Base-by-base conservation (phyloP, 1,140 invertebrate species). In the Propsilocerus akamusi region DNA sequence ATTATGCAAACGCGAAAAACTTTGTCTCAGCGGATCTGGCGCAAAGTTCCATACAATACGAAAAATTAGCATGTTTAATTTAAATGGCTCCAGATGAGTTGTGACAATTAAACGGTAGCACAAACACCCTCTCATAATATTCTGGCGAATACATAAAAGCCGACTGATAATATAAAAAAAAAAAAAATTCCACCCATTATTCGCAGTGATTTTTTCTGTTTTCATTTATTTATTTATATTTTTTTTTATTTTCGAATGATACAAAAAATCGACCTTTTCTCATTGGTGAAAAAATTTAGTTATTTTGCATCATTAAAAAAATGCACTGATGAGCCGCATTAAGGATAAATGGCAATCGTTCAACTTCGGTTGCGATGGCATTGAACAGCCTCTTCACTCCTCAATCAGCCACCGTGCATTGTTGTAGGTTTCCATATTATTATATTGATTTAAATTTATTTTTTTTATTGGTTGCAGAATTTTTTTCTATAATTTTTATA, bases 401-500 rank as follows among this genome's bases (percentile, higher is more conserved):
- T 7, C 17, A 17, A 20, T 8, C 34, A 20, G 17, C 34, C 22
- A n/a, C n/a, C 34, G 22, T 41, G 17, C 34, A 8, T 41, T n/a
- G 17, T 20, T 37, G 22, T 41, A 41, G 34, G 34, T 20, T 41
- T 41, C 22, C 22, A 41, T 41, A 41, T 41, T 41, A 41, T 41
- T 41, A 41, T 41, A 41, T 41, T 41, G 34, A 41, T 41, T 41
- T 41, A 41, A 41, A 41, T 41, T 30, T 41, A 20, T 20, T 41
- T 41, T 41, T 41, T 41, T 41, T 41, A 41, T 41, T 41, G 34
- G 34, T 41, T 20, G 34, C 34, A 20, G 22, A 14, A 20, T 17
- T 41, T 41, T 37, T 37, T 41, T 41, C 34, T 41, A 41, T 41
- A 41, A 41, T 41, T 41, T 41, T n/a, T n/a, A n/a, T n/a, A n/a